Evolutionary conservation across 2,888 invertebrate genomes (phyloP).

Genomic region (Drosophila atripex): DNA sequence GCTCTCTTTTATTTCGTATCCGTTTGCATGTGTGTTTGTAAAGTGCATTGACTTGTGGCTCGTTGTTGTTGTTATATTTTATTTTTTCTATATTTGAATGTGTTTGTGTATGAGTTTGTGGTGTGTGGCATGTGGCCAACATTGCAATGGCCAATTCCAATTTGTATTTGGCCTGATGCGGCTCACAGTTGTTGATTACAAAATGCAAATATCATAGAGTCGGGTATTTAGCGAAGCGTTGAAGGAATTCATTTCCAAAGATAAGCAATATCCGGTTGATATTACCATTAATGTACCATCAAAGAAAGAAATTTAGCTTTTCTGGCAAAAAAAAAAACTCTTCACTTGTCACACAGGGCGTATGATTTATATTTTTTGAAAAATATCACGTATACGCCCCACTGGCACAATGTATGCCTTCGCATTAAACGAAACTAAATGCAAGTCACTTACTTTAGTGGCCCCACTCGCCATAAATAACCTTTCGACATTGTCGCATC

Average conservation of each 20-base stretch:
- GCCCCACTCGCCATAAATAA: slow-evolving; percentile 38
- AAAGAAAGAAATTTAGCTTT: too few relatives aligned
- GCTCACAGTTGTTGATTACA: slow-evolving; percentile 32
- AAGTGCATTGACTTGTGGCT: slow-evolving; percentile 66
- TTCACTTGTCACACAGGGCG: slow-evolving; percentile 24
- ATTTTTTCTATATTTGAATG: background rate
- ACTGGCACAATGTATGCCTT: background rate
- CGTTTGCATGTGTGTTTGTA: slow-evolving; percentile 41
- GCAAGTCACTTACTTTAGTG: slow-evolving; percentile 33
- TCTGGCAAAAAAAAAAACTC: background rate
- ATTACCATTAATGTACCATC: too few relatives aligned
- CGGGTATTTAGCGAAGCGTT: slow-evolving; percentile 9
- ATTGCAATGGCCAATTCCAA: slow-evolving; percentile 50
- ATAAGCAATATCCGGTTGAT: too few relatives aligned
- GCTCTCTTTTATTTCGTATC: slow-evolving; percentile 14
- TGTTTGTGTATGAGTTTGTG: slow-evolving; percentile 8
- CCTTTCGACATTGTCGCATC: slow-evolving; percentile 48
- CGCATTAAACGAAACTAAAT: slow-evolving; percentile 6
- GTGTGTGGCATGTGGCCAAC: slow-evolving; percentile 49
- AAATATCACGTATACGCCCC: slow-evolving; percentile 29
- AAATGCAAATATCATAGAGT: slow-evolving; percentile 47
- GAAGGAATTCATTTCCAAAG: background rate
- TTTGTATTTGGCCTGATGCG: slow-evolving; percentile 46
- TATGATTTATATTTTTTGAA: slow-evolving; percentile 3
- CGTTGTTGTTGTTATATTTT: slow-evolving; percentile 13